Evolutionary conservation across 1,140 invertebrate genomes (phyloP).

Genomic region (Heliconius hermathena): DNA sequence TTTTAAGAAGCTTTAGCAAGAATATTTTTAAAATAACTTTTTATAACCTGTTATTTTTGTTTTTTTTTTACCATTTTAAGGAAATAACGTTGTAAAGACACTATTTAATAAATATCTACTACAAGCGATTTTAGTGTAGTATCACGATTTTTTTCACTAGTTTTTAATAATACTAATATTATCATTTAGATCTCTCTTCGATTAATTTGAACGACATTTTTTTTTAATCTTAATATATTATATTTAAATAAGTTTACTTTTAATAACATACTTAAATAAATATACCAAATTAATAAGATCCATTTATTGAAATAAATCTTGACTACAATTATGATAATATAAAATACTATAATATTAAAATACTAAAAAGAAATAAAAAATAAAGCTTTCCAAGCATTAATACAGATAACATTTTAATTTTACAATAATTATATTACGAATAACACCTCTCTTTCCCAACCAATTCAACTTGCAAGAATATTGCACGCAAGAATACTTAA

Average conservation of each 20-base stretch:
- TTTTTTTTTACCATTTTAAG: too few species aligned
- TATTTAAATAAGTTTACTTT: not conserved
- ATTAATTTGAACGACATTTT: constrained; percentile 19
- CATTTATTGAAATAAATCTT: not conserved
- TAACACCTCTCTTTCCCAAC: not conserved
- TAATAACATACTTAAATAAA: not conserved
- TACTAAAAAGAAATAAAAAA: not conserved
- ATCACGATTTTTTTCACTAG: constrained; percentile 26
- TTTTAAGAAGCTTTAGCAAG: not conserved
- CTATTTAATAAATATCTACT: constrained; percentile 17
- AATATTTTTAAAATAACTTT: not conserved
- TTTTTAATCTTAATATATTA: not conserved
- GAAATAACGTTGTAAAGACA: constrained; percentile 5
- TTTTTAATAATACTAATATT: constrained; percentile 25
- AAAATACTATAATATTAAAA: not conserved
- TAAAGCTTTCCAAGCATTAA: constrained; percentile 7
- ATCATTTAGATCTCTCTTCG: constrained; percentile 25
- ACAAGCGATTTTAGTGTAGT: constrained; percentile 29
- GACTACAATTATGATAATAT: too few species aligned
- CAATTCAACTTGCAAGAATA: not conserved
- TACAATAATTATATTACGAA: not conserved
- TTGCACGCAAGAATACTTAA: constrained; percentile 2
- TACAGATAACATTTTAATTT: constrained; percentile 1
- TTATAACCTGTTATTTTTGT: not conserved
- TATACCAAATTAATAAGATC: not conserved